Conservation (phyloP, 1,140 invertebrate species). For the Elysia chlorotica region DNA sequence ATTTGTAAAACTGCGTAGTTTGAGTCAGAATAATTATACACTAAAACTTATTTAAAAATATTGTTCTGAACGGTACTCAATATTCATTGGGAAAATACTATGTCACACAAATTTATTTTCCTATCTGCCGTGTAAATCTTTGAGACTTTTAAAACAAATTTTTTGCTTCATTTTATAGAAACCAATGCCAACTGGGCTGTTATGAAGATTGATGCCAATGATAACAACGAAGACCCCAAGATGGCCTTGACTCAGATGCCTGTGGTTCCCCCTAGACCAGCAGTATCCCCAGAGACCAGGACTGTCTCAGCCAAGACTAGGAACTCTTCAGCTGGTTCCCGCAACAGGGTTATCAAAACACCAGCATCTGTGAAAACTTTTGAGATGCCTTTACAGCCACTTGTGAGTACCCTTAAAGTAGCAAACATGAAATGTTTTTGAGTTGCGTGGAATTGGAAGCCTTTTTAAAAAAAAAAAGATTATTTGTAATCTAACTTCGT, state of each 20-base stretch:
- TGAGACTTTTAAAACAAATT: no score
- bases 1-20: no score
- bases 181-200: conserved; percentile 32
- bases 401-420: neutral
- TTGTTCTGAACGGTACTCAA: no score
- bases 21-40: no score
- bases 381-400: conserved; percentile 53
- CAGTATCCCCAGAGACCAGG: conserved; percentile 34
- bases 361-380: conserved; percentile 52
- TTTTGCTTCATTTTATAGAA: conserved; percentile 33
- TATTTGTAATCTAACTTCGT: no score
- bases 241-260: conserved; percentile 35
- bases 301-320: conserved; percentile 41
- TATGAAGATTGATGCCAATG: conserved; percentile 37
- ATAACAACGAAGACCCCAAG: conserved; percentile 22
- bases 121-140: no score
- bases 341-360: conserved; percentile 38
- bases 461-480: no score
- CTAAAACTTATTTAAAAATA: no score
- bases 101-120: neutral
- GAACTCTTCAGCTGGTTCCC: conserved; percentile 16
- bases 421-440: neutral
- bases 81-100: neutral
- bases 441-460: no score
- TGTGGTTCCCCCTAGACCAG: conserved; percentile 34